Percentiles rank a stretch among this genome's conserved stretches.
Conservation (phyloP, 2,797 vertebrate genomes). For the Sus cebifrons region DNA sequence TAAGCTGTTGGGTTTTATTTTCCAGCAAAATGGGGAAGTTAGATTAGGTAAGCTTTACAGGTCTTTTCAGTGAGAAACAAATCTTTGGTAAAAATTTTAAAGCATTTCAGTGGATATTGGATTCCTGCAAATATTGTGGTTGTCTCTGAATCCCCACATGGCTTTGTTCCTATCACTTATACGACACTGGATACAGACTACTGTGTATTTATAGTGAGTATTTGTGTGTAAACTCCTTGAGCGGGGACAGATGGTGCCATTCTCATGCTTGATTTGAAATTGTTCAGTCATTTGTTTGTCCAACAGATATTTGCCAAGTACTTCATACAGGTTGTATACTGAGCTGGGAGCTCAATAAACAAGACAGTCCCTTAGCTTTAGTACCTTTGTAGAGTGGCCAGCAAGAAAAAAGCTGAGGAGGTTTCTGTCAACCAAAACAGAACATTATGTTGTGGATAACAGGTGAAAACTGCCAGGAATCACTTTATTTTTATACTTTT, state of each 20-base stretch:
- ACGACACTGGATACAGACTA: not conserved
- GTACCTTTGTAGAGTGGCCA: not conserved
- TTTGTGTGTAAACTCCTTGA: slow-evolving; percentile 45
- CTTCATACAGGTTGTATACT: not conserved
- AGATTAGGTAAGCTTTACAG: not conserved
- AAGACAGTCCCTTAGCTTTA: not conserved
- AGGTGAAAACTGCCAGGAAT: slow-evolving; percentile 3
- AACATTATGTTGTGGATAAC: not conserved
- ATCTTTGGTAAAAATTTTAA: not conserved
- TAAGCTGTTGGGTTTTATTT: slow-evolving; percentile 30
- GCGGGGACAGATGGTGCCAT: not conserved
- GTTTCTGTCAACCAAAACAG: not conserved
- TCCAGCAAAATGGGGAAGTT: slow-evolving; percentile 26
- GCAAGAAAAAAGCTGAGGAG: not conserved
- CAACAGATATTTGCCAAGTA: not conserved
- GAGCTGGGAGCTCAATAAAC: not conserved
- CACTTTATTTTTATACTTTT: slow-evolving; percentile 3
- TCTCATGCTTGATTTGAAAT: slow-evolving; percentile 29
- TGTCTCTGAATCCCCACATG: not conserved
- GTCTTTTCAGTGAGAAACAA: slow-evolving; percentile 1
- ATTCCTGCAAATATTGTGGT: slow-evolving; percentile 1
- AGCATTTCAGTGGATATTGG: not conserved
- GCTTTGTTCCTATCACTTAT: not conserved
- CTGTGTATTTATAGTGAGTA: not conserved
- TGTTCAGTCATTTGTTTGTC: not conserved